Evolutionary conservation across 2,888 invertebrate species (phyloP).

Genomic region (Drosophila anomelani): DNA sequence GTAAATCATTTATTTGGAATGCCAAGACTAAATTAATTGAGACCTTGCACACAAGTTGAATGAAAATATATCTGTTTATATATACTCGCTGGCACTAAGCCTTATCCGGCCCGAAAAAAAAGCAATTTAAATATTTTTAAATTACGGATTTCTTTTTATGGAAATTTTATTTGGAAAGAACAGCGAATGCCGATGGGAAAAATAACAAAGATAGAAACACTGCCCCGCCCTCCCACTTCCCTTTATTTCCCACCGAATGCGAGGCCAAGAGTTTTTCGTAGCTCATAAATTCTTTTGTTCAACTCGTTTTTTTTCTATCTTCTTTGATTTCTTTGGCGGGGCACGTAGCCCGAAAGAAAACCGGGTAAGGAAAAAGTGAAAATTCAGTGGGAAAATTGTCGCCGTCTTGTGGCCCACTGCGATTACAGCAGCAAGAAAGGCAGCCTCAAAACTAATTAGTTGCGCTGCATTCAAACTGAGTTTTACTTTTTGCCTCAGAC

Average conservation of each 20-base stretch:
- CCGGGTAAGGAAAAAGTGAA: constrained; percentile 65
- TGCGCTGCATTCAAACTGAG: constrained; percentile 70
- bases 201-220: constrained; percentile 62
- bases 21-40: constrained; percentile 56
- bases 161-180: constrained; percentile 64
- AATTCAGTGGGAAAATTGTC: constrained; percentile 78
- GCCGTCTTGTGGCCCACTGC: constrained; percentile 54
- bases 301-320: constrained; percentile 26
- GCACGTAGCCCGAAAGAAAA: constrained; percentile 35
- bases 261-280: constrained; percentile 66
- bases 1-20: constrained; percentile 36
- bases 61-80: constrained; percentile 26
- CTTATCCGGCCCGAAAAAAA: constrained; percentile 34
- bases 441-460: constrained; percentile 75
- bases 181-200: constrained; percentile 70
- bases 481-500: constrained; percentile 56
- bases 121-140: constrained; percentile 55
- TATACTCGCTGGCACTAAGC: constrained; percentile 51
- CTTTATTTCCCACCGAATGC: constrained; percentile 26
- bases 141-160: constrained; percentile 64
- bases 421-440: constrained; percentile 53
- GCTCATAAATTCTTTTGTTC: constrained; percentile 76
- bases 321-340: constrained; percentile 45
- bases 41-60: constrained; percentile 44
- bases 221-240: constrained; percentile 9